Evolutionary conservation across 2,797 vertebrate species (phyloP).

Genomic region (Smutsia temminckii): DNA sequence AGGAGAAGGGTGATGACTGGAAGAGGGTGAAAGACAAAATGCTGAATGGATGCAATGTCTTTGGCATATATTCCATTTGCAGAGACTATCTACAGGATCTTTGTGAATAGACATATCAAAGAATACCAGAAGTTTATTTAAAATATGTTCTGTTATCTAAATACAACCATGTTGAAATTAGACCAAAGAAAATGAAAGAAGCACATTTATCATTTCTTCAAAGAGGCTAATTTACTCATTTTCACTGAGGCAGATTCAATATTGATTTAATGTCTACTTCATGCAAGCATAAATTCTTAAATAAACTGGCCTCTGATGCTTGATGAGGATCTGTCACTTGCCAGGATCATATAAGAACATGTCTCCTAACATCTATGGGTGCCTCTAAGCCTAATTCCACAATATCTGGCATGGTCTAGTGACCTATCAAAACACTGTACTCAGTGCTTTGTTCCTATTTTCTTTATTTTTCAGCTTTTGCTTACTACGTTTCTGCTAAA

Average conservation of each 20-base stretch:
- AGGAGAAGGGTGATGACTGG: not conserved
- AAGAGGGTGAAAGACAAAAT: not conserved
- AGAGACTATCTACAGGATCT: not conserved
- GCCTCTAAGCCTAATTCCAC: not conserved
- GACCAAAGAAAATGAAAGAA: not conserved
- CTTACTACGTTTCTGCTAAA: not conserved
- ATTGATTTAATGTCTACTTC: not conserved
- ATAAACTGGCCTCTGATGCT: not conserved
- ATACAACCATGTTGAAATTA: not conserved
- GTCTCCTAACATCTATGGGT: not conserved
- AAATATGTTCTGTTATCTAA: not conserved
- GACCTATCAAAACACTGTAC: not conserved
- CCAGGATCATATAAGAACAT: not conserved
- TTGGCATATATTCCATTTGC: slow-evolving; percentile 8
- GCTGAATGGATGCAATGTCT: not conserved
- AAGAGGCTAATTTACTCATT: not conserved
- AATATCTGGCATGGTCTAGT: not conserved
- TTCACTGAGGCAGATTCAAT: not conserved
- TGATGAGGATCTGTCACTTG: not conserved
- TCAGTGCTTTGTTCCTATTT: not conserved
- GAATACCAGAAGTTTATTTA: not conserved
- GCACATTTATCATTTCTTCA: not conserved
- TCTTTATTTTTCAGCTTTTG: not conserved
- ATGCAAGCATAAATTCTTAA: not conserved
- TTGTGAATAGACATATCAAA: not conserved